Base-by-base conservation (phyloP, 2,113 vertebrate species). In the Strigops habroptila region DNA sequence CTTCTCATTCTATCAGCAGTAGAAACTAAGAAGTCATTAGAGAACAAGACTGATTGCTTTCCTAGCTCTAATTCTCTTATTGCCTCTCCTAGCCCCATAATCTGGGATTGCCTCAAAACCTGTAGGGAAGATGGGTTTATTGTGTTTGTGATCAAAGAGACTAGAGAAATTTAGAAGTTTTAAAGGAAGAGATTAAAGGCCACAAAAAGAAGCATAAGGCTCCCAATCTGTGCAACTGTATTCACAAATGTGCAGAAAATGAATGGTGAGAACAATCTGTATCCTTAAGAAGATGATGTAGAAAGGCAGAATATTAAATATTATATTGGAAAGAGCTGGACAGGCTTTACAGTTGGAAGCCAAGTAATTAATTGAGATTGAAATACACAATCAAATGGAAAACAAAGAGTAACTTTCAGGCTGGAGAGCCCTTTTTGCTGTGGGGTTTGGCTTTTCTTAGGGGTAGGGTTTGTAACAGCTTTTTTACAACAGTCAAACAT, bases 251-350 rank as follows among this genome's bases (percentile, higher is more conserved):
- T 93, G 87, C 91, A 94, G 70, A 93, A 94, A 82, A 57, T 33
- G 88, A 92, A 91, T 71, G 73, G 63, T 70, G 91, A 96, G 97
- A 97, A 97, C 97, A 96, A 94, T 95, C 85, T 96, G 97, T 97
- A 81, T 96, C 86, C 86, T 89, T 87, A 92, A 85, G 78, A 48
- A 39, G 73, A 80, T 35, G 90, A 92, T 88, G 84, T 31, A 88
- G 88, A 95, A 95, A 90, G 91, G 55, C 82, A 92, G 88, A 92
- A 78, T 95, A 90, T 95, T 93, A 96, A 96, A 96, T 90, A 97
- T 92, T 93, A 44, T 67, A 73, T 69, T 74, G 93, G 71, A 84
- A 93, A 92, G 78, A 82, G 65, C 69, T 85, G 89, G 93, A 94
- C 84, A 74, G 75, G 82, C 82, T 92, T 93, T 81, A 68, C 67